Percentiles rank a stretch among this genome's conserved stretches.
phyloP scores from a whole-genome alignment of 2,113 vertebrate species.

The Procavia capensis region DNA sequence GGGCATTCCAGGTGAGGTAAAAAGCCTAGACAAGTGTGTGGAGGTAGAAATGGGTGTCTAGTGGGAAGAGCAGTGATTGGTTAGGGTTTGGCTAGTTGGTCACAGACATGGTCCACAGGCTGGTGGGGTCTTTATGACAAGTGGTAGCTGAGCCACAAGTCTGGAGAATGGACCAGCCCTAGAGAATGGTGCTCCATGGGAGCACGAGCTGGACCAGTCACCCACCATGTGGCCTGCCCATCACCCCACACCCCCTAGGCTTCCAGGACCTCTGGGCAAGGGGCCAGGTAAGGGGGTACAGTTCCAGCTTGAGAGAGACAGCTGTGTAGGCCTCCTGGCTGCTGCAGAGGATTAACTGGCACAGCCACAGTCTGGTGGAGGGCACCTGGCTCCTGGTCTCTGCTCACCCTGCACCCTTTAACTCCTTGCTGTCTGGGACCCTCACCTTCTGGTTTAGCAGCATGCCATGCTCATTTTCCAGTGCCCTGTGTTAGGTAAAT shows the following conservation, averaged over 20 bases:
- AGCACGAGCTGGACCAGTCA: neutral
- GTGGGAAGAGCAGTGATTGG: neutral
- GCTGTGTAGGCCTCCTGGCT: constrained; percentile 80
- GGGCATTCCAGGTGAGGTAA: neutral
- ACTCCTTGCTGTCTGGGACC: constrained; percentile 49
- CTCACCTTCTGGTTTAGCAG: neutral
- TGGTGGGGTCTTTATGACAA: neutral
- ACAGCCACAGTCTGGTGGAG: constrained; percentile 60
- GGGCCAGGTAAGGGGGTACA: neutral
- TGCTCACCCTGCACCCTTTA: constrained; percentile 54
- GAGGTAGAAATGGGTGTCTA: accelerated
- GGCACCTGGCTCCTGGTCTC: constrained; percentile 53
- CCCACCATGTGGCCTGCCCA: neutral
- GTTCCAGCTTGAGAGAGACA: constrained; percentile 67
- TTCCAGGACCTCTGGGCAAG: constrained; percentile 41
- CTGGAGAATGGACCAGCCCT: neutral
- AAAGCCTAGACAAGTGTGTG: neutral
- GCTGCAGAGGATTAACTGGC: constrained; percentile 78
- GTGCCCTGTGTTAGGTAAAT: neutral
- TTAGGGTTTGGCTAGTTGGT: neutral
- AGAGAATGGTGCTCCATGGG: neutral
- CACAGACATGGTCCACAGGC: neutral
- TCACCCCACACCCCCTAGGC: neutral
- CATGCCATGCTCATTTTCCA: neutral
- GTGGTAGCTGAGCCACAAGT: neutral